These are phyloP conservation scores for Procavia capensis DNA, from an alignment of 2,113 vertebrate genomes.

Conservation along the genomic window DNA sequence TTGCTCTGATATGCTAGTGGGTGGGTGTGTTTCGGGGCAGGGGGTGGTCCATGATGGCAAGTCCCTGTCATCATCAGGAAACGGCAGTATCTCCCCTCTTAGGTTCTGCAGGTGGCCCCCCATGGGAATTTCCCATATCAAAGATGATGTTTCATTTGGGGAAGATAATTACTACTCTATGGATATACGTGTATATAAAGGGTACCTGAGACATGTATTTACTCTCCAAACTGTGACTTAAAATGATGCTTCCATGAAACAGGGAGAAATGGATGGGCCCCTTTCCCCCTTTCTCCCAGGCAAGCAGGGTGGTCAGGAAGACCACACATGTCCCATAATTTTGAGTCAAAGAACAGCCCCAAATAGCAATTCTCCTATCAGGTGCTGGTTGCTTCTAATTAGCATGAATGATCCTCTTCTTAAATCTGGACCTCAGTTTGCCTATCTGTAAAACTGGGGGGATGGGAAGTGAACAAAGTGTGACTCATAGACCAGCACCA, in stretches of 20 bases:
- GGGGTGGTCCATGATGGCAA: too few relatives aligned
- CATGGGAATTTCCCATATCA: slow-evolving; percentile 20
- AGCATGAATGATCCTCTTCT: background rate
- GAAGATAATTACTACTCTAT: background rate
- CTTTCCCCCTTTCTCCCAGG: background rate
- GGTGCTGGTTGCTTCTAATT: background rate
- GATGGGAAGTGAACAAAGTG: background rate
- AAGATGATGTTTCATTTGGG: background rate
- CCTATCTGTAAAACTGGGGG: background rate
- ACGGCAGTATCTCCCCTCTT: background rate
- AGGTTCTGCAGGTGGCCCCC: background rate
- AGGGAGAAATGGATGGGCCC: background rate
- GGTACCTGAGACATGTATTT: background rate
- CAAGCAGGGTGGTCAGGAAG: background rate
- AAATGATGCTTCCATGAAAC: background rate
- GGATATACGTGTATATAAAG: background rate
- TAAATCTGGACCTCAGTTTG: background rate
- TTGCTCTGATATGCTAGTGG: background rate
- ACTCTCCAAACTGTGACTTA: background rate
- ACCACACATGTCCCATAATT: accelerated
- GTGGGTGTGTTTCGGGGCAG: too few relatives aligned
- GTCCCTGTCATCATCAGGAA: background rate
- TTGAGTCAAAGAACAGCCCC: background rate
- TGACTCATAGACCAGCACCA: too few relatives aligned
- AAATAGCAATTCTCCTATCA: background rate